phyloP scores from a whole-genome alignment of 2,113 vertebrate genomes.

The Alouatta palliata region DNA sequence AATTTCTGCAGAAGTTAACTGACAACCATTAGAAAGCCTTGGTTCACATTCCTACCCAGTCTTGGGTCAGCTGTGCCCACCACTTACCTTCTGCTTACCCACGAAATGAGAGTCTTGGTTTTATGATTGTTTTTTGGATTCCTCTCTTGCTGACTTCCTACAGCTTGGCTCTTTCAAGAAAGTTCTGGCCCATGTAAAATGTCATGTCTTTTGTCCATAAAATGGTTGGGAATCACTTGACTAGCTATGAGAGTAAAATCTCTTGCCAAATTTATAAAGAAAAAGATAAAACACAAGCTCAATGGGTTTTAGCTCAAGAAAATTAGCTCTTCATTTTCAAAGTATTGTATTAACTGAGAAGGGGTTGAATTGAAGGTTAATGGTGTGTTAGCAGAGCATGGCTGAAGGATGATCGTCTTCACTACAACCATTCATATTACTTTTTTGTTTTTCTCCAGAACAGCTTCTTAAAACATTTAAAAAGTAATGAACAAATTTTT shows the following conservation, averaged over 20 bases:
- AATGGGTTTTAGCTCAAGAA: conserved; percentile 12
- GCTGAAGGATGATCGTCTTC: neutral
- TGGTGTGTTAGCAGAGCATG: fast-evolving
- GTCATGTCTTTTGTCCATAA: neutral
- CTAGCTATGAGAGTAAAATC: neutral
- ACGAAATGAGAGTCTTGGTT: neutral
- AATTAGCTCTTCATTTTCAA: neutral
- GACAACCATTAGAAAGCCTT: neutral
- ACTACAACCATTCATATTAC: neutral
- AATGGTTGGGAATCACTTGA: conserved; percentile 5
- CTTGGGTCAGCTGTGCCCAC: neutral
- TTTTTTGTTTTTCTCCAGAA: neutral
- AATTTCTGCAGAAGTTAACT: neutral
- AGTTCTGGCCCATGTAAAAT: neutral
- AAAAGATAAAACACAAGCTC: neutral
- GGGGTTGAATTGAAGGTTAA: neutral
- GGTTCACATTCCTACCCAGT: neutral
- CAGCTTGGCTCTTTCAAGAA: neutral
- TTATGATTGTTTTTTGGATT: neutral
- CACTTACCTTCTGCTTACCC: neutral
- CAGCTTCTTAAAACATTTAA: neutral
- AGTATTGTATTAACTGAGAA: neutral
- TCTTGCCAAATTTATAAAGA: neutral
- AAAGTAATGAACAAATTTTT: conserved; percentile 23
- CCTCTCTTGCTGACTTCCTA: neutral